Evolutionary conservation across 2,888 invertebrate species (phyloP).

Genomic region (Allolobophora icterica): DNA sequence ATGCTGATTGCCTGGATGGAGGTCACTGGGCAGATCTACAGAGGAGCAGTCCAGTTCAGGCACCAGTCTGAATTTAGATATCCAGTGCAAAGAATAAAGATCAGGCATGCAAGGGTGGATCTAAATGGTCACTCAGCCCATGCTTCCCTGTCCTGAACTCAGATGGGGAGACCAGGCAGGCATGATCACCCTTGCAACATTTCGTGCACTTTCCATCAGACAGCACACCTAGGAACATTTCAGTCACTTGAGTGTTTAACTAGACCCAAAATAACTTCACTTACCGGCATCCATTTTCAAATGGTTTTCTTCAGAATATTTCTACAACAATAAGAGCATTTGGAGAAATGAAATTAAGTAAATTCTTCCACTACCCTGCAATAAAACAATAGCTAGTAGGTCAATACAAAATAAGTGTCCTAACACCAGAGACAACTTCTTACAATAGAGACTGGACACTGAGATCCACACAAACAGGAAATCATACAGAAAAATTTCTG

Average conservation of each 20-base stretch:
- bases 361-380: neutral
- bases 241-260: neutral
- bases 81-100: neutral
- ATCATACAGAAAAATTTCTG: neutral
- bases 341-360: neutral
- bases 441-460: neutral
- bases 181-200: neutral
- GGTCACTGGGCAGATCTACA: neutral
- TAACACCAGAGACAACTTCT: neutral
- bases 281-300: neutral
- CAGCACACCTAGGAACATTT: neutral
- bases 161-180: neutral
- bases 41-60: no score
- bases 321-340: slow-evolving; percentile 7
- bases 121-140: neutral
- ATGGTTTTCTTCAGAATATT: neutral
- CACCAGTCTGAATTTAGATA: no score
- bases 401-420: slow-evolving; percentile 17
- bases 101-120: neutral
- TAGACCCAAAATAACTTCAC: neutral
- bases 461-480: neutral
- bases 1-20: neutral
- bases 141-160: neutral
- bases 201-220: neutral
- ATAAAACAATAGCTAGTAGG: neutral